These are phyloP conservation scores for Coelinius sp. DNA, from an alignment of 2,888 invertebrate genomes.

Conservation along the genomic window DNA sequence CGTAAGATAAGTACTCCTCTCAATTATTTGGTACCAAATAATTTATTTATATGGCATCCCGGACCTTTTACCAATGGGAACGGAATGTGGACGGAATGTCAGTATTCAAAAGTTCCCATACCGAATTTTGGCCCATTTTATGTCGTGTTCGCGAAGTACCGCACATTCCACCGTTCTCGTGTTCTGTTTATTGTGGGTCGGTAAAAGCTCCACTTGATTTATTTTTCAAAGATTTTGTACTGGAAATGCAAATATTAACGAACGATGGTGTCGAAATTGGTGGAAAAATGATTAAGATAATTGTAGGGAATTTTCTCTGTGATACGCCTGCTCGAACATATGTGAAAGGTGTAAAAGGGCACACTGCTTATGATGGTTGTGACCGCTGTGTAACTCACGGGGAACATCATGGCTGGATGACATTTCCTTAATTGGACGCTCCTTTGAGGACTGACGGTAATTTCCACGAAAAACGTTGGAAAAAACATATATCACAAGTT, in stretches of 20 bases:
- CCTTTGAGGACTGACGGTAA: constrained; percentile 14
- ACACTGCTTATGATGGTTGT: not conserved
- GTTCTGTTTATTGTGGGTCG: not conserved
- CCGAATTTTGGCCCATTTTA: not conserved
- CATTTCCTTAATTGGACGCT: not conserved
- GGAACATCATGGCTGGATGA: not conserved
- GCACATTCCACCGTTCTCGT: not conserved
- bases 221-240: not conserved
- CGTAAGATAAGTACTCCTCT: too few species aligned
- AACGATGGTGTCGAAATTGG: not conserved
- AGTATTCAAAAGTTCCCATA: not conserved
- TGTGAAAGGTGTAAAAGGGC: not conserved
- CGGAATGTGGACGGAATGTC: not conserved
- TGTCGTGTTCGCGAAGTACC: not conserved
- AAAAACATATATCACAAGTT: too few species aligned
- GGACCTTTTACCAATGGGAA: too few species aligned
- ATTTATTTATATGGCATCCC: too few species aligned
- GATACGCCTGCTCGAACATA: not conserved
- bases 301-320: not conserved
- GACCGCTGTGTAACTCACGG: not conserved
- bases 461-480: not conserved
- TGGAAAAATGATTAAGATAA: not conserved
- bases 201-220: not conserved
- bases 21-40: too few species aligned
- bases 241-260: not conserved